phyloP scores from a whole-genome alignment of 2,888 invertebrate species.

The Catocala nupta region DNA sequence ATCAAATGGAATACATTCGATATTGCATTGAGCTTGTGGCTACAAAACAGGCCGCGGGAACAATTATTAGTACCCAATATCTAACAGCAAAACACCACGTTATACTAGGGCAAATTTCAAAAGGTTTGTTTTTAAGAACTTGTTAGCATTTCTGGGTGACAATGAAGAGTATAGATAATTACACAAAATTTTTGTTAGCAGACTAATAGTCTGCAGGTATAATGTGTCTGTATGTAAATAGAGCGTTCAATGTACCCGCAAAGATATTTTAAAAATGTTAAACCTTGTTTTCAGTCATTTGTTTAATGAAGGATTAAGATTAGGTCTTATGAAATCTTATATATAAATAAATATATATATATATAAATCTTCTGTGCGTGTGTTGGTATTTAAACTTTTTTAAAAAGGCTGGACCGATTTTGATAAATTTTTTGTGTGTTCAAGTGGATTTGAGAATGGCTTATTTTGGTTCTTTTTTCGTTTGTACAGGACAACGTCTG shows the following conservation, averaged over 20 bases:
- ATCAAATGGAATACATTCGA: neutral
- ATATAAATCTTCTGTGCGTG: too few species aligned
- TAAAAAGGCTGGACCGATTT: too few species aligned
- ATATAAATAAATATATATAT: too few species aligned
- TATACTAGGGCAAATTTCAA: neutral
- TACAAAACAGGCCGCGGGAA: neutral
- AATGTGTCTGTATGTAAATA: conserved; percentile 5
- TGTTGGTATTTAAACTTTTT: too few species aligned
- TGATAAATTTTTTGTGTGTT: too few species aligned
- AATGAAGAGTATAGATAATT: neutral
- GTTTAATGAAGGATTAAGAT: too few species aligned
- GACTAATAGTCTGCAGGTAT: conserved; percentile 18
- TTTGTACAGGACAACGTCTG: too few species aligned
- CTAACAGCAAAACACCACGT: too few species aligned
- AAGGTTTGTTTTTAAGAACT: neutral
- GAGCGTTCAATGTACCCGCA: conserved; percentile 1
- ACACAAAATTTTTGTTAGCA: conserved; percentile 14
- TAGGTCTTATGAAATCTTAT: too few species aligned
- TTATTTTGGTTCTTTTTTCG: too few species aligned
- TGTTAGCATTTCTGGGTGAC: neutral
- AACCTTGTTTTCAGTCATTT: too few species aligned
- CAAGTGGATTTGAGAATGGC: too few species aligned
- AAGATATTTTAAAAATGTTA: neutral
- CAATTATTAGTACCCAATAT: neutral
- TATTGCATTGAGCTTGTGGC: neutral